Evolutionary conservation across 2,888 invertebrate species (phyloP), one percentile per base, ranked within the genome.

Genomic region (Lagria hirta): DNA sequence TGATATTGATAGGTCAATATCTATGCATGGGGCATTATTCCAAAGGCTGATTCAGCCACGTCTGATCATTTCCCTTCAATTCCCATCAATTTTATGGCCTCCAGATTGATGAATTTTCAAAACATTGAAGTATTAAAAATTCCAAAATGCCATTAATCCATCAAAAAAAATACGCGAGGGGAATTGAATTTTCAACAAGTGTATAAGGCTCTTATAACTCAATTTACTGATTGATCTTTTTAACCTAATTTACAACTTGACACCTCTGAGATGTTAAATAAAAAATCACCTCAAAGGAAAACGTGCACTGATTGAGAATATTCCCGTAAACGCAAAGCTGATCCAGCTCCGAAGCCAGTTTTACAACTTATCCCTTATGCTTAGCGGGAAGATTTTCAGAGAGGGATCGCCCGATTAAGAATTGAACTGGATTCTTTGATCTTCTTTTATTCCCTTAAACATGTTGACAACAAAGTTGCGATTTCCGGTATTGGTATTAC

Each of bases 251-350:
- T 57, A 52, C 43, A 51, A 55, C 52, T 55, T 55, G 60, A 60
- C 62, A 62, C 60, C 61, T 61, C 56, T 42, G 52, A 52, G 58
- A 58, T 54, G 58, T 52, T 62, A 60, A 60, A 61, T 60, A 63
- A 62, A 58, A 60, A 62, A 61, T 58, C 58, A 51, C 58, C 58
- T 62, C 61, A 57, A 61, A 61, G 60, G 57, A 53, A 50, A 53
- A 62, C 64, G 62, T 62, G 64, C 51, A 46, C 49, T 54, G 60
- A 64, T 62, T 60, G 57, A 48, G 51, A 49, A 52, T n/a, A n/a
- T n/a, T n/a, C n/a, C n/a, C n/a, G n/a, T n/a, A n/a, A n/a, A n/a
- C n/a, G n/a, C n/a, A n/a, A n/a, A n/a, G n/a, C n/a, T n/a, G n/a
- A n/a, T n/a, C n/a, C n/a, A n/a, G n/a, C n/a, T n/a, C n/a, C n/a